phyloP scores from a whole-genome alignment of 23 tunicate species.

The Phallusia fumigata region DNA sequence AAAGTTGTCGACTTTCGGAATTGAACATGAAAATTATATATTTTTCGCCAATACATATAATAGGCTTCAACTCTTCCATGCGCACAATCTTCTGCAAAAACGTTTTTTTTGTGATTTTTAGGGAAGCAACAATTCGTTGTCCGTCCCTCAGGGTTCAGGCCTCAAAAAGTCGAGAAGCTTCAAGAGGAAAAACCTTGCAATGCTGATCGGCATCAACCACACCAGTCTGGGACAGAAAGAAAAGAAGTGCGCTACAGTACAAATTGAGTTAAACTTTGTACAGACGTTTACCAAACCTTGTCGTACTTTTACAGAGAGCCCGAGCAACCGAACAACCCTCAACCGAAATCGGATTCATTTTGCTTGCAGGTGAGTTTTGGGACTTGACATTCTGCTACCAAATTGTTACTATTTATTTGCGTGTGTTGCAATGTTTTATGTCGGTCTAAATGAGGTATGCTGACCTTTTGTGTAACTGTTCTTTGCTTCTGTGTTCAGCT shows the following conservation, averaged over 20 bases:
- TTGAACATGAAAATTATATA: too few species aligned
- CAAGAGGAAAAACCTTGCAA: slow-evolving; percentile 61
- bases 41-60: too few species aligned
- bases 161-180: slow-evolving; percentile 25
- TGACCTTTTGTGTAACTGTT: too few species aligned
- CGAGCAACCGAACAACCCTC: not conserved
- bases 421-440: too few species aligned
- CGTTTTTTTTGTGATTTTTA: not conserved
- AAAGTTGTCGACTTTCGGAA: too few species aligned
- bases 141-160: slow-evolving; percentile 34
- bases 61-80: too few species aligned
- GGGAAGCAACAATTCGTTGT: slow-evolving; percentile 45
- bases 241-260: slow-evolving; percentile 13
- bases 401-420: too few species aligned
- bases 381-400: too few species aligned
- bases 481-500: not conserved
- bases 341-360: slow-evolving; percentile 15
- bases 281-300: not conserved
- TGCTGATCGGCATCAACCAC: slow-evolving; percentile 65
- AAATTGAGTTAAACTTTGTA: too few species aligned
- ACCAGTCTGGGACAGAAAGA: slow-evolving; percentile 41
- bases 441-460: not conserved
- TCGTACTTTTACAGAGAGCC: slow-evolving; percentile 8
- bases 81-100: not conserved
- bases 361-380: slow-evolving; percentile 16